Base-by-base conservation (phyloP, 2,888 invertebrate species). In the Parthenolecanium corni region DNA sequence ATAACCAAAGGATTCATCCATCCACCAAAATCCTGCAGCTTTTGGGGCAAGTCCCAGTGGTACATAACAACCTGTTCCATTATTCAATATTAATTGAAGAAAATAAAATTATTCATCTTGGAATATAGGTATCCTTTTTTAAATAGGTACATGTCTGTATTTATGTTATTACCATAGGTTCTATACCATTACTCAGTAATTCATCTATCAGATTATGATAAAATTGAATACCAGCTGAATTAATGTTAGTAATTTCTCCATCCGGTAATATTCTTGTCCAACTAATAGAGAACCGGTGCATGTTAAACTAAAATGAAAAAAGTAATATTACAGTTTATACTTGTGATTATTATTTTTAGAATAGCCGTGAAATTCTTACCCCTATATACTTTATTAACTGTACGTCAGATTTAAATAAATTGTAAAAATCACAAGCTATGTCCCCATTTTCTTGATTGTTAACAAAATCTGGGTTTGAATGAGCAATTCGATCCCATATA, bases 401-500 rank as follows among this genome's bases (percentile, higher is more conserved):
- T 0, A 84, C 78, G 68, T 86, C 86, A 25, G 79, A 77, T 67
- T 76, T 74, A 71, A 79, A 80, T 65, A 74, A 76, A 71, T 83
- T 79, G 72, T 84, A 85, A 25, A 83, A 82, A 71, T 85, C 82
- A 64, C 81, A 80, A 0, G 85, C 80, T 0, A 82, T 73, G 69
- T 85, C 82, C 0, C 80, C 84, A 31, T 76, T 82, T n/a, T 74
- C 72, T 46, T 74, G 74, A 69, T 83, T 80, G 52, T 73, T 73
- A 0, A 84, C 76, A 0, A 75, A 69, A 2, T 80, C 77, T 0
- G 78, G 76, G 46, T 76, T 69, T 3, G 71, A 69, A 68, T 82
- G 82, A 0, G 80, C 78, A 68, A 81, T 80, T 9, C 74, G 75
- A 71, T 86, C 86, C 86, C 85, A 85, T 21, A 83, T 80, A 69